These are phyloP conservation scores for Ivindomyrus marchei DNA, from an alignment of 2,113 vertebrate genomes.

Conservation along the genomic window DNA sequence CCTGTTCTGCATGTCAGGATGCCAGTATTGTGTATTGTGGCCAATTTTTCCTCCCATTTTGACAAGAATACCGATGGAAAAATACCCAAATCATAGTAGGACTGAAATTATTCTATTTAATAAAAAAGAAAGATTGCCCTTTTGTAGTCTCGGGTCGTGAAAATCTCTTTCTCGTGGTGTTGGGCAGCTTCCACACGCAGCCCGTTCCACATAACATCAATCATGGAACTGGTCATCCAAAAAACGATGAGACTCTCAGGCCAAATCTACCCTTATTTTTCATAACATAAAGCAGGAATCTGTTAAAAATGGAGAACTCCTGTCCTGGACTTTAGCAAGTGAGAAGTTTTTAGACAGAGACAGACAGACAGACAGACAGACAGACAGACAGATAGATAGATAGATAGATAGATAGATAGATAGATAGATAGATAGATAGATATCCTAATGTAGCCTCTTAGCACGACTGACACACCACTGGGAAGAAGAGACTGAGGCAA, in stretches of 20 bases:
- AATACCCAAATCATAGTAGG: neutral
- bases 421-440: neutral
- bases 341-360: neutral
- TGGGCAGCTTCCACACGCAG: neutral
- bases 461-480: too few species aligned
- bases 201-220: neutral
- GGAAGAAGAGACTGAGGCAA: too few species aligned
- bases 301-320: neutral
- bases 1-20: neutral
- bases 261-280: conserved; percentile 1
- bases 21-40: neutral
- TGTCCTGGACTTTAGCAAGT: neutral
- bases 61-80: neutral
- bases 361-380: neutral
- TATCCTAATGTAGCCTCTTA: too few species aligned
- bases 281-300: neutral
- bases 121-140: neutral
- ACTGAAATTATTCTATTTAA: neutral
- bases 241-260: neutral
- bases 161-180: neutral
- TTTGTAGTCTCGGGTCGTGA: neutral
- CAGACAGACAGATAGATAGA: neutral
- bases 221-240: neutral
- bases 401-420: too few species aligned
- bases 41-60: neutral